Base-by-base conservation (phyloP, 2,888 invertebrate genomes). In the Desoria tigrina region DNA sequence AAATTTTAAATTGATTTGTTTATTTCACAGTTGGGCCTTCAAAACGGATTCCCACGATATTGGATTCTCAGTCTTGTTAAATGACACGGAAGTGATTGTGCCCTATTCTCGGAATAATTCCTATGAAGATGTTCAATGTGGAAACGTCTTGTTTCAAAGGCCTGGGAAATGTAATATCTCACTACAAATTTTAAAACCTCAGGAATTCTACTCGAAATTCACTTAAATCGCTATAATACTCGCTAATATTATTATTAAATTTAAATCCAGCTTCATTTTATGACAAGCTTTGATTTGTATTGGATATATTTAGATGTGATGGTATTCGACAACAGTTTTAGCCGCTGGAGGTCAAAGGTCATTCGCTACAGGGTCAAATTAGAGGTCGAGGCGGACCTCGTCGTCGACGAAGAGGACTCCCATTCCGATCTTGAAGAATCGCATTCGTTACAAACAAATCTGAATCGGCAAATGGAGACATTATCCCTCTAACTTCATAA, bases 141-240 rank as follows among this genome's bases (percentile, higher is more conserved):
- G 75, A 11, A 51, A 53, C 2, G 49, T 63, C 9, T 18, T 60
- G 0, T 75, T 73, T 49, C 11, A 60, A 18, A 59, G 59, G 27
- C 23, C 67, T 42, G 75, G 75, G 56, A 66, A 68, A 67, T 75
- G 75, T 75, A 68, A 67, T 60, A n/a, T 49, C 9, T 14, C 11
- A 32, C 32, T 55, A 9, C 37, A 32, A 32, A 23, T 6, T 14
- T 9, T 53, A 18, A 18, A 53, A 32, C 32, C 4, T 32, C 32
- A 32, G n/a, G n/a, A n/a, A n/a, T n/a, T n/a, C n/a, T n/a, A n/a
- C n/a, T n/a, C n/a, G n/a, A n/a, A n/a, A n/a, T n/a, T n/a, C n/a
- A n/a, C n/a, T n/a, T n/a, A n/a, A n/a, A n/a, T 39, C 39, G 9
- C 39, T 9, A 39, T 39, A 39, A 39, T 16, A 9, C 16, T 39